Evolutionary conservation across 2,113 vertebrate species (phyloP), one percentile per base, ranked within the genome.

Genomic region (Laticauda laticaudata): DNA sequence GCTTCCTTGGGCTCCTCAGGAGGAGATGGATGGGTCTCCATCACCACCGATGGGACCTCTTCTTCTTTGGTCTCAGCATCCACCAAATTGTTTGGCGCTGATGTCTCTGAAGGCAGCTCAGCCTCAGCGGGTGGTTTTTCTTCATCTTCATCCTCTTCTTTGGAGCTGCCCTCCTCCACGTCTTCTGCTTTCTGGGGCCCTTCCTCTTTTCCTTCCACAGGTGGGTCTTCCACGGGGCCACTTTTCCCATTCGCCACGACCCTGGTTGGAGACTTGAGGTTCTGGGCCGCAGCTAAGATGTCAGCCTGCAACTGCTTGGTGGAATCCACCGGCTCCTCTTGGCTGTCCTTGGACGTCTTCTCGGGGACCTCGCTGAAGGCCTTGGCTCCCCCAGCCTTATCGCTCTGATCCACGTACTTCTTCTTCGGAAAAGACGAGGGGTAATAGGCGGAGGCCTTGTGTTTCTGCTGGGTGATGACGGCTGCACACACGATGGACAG

Each of bases 401-500:
- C 97, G 48, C 97, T 97, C 92, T 98, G 97, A 10, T 98, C 98
- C 91, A 97, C 96, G 0, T 98, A 97, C 94, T 99, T 99, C 98
- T 98, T 98, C 69, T 98, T 97, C 1, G 98, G 98, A 26, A 98
- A 99, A 18, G 99, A 98, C 0, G 98, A 98, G 0, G 98, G 98
- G 91, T 99, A 99, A 95, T 99, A 99, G 75, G 99, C 98, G 0
- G 99, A 98, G 8, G 99, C 98, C 92, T 99, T 99, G 95, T 98
- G 98, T 93, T 98, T 99, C 93, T 99, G 99, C 94, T 98, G 98
- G 93, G 99, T 98, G 23, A 99, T 97, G 87, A 98, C 96, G 0
- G 99, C 98, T 0, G 99, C 98, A 4, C 99, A 99, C 94, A 99
- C 96, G 24, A 98, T 98, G 96, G 99, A 99, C 96, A 99, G 98